Evolutionary conservation across 2,888 invertebrate species (phyloP).

Genomic region (Temnothorax rugatulus): DNA sequence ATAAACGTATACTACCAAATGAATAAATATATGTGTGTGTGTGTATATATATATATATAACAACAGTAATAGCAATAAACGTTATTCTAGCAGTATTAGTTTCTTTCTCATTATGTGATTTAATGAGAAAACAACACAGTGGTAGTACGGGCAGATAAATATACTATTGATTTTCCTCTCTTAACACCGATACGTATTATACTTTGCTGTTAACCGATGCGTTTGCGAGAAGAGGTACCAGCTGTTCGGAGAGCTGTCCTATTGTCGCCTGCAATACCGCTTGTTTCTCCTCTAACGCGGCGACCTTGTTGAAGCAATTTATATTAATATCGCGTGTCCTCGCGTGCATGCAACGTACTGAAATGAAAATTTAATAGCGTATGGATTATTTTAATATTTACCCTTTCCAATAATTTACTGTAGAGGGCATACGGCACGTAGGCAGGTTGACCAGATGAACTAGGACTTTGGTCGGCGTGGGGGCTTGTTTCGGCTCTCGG

Average conservation of each 20-base stretch:
- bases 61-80: constrained; percentile 71
- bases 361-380: constrained; percentile 6
- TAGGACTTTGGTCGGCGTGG: constrained; percentile 66
- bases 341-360: constrained; percentile 10
- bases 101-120: constrained; percentile 54
- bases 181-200: constrained; percentile 55
- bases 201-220: constrained; percentile 67
- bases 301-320: constrained; percentile 74
- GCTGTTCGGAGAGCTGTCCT: constrained; percentile 80
- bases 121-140: constrained; percentile 60
- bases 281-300: constrained; percentile 81
- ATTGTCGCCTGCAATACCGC: constrained; percentile 80
- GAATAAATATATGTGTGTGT: constrained; percentile 72
- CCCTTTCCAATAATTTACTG: constrained; percentile 83
- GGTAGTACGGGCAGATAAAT: constrained; percentile 61
- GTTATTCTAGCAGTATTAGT: constrained; percentile 61
- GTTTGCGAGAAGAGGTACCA: constrained; percentile 76
- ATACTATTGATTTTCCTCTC: constrained; percentile 59
- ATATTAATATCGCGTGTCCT: constrained; percentile 41
- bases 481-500: constrained; percentile 73
- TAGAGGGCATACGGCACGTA: constrained; percentile 84
- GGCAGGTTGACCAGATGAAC: constrained; percentile 75
- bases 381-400: constrained; percentile 66
- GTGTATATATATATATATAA: constrained; percentile 38
- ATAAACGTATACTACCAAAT: constrained; percentile 67